Evolutionary conservation across 2,888 invertebrate genomes (phyloP).

Genomic region (Baronia brevicornis): DNA sequence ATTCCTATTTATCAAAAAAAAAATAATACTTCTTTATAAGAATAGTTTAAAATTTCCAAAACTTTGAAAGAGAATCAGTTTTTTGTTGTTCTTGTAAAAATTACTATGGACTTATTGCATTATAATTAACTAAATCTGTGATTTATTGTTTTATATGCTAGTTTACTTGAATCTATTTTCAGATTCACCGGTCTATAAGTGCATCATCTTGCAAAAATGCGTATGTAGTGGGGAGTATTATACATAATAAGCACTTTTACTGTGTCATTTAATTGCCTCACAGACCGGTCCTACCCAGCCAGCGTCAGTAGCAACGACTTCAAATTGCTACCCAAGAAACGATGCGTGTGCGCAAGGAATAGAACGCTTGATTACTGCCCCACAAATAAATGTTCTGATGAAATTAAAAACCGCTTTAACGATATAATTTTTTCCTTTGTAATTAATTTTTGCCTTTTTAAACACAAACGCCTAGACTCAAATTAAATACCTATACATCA

Average conservation of each 20-base stretch:
- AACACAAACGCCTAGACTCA: no score
- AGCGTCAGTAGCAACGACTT: constrained; percentile 48
- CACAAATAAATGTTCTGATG: constrained; percentile 19
- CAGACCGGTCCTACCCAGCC: constrained; percentile 46
- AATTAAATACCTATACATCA: no score
- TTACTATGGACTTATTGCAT: no score
- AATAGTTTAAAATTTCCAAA: no score
- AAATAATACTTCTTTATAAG: no score
- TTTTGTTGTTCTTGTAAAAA: no score
- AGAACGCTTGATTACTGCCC: constrained; percentile 44
- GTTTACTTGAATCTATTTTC: background rate
- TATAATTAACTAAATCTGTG: no score
- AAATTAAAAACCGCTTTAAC: constrained; percentile 8
- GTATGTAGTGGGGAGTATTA: constrained; percentile 25
- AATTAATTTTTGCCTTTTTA: no score
- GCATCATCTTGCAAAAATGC: constrained; percentile 7
- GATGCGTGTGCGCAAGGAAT: constrained; percentile 43
- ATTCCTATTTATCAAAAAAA: no score
- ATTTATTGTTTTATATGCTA: no score
- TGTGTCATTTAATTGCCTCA: constrained; percentile 57
- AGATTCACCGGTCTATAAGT: background rate
- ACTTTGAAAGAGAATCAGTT: no score
- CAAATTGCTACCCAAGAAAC: constrained; percentile 54
- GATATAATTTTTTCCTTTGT: background rate
- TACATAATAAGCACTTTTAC: constrained; percentile 50